phyloP scores from a whole-genome alignment of 53 echinoderm and acorn worm species.

The Actinopyga echinites region DNA sequence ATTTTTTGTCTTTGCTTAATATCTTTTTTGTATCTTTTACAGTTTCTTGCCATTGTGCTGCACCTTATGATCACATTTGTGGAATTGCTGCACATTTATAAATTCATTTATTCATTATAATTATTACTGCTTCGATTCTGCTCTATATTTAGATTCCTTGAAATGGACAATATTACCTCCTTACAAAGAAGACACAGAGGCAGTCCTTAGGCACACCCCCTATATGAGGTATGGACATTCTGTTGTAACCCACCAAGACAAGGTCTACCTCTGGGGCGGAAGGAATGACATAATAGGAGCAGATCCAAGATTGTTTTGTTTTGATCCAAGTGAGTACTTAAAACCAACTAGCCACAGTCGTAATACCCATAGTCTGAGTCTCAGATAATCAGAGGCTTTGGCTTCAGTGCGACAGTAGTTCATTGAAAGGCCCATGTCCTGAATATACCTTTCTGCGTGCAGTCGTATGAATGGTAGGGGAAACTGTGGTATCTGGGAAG shows the following conservation, averaged over 20 bases:
- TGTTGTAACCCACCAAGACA: conserved; percentile 77
- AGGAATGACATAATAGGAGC: conserved; percentile 90
- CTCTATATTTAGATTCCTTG: conserved; percentile 35
- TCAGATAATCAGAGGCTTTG: no score
- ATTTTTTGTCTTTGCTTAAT: no score
- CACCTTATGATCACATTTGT: no score
- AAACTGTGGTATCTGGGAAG: no score
- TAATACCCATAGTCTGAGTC: not conserved
- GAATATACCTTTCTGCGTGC: no score
- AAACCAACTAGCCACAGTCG: not conserved
- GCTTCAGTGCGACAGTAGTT: not conserved
- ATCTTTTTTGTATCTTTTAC: no score
- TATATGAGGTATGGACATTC: conserved; percentile 96
- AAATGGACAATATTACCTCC: conserved; percentile 63
- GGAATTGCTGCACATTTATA: no score
- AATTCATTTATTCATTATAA: no score
- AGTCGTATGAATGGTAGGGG: no score
- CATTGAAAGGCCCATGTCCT: no score
- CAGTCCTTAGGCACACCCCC: conserved; percentile 53
- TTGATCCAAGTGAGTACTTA: conserved; percentile 78
- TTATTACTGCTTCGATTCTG: no score
- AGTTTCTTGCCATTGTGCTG: no score
- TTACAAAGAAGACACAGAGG: conserved; percentile 16
- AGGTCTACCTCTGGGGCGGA: conserved; percentile 92
- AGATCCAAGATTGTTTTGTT: conserved; percentile 81